Evolutionary conservation across 2,113 vertebrate genomes (phyloP), one percentile per base, ranked within the genome.

Genomic region (Gymnarchus niloticus): DNA sequence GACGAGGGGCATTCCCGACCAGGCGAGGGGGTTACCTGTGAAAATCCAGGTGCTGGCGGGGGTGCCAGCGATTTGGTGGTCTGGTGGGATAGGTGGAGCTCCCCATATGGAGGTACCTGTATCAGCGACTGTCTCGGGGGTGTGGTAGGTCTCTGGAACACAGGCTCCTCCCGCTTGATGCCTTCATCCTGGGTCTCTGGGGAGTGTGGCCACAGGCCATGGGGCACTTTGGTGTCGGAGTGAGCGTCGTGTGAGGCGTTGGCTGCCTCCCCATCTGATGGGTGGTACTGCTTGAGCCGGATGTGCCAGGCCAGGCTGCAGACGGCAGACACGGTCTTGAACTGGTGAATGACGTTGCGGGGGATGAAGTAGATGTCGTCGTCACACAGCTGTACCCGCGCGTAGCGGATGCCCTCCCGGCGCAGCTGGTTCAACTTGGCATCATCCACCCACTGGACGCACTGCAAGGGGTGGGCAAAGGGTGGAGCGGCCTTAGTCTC

Each of bases 331-430:
- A 99, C 97, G 0, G 98, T 99, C 95, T 99, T 98, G 90, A 99
- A 99, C 93, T 99, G 98, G 92, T 99, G 98, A 89, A 99, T 98
- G 91, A 99, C 98, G 89, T 99, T 99, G 91, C 98, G 96, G 2
- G 98, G 98, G 92, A 99, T 99, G 94, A 99, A 99, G 95, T 99
- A 99, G 90, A 99, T 96, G 93, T 99, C 98, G 88, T 99, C 96
- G 91, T 99, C 96, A 57, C 97, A 99, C 81, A 99, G 94, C 92
- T 98, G 97, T 87, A 97, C 94, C 1, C 95, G 95, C 57, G 96
- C 95, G 73, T 99, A 99, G 88, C 96, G 97, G 93, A 99, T 96
- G 81, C 98, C 98, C 91, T 99, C 97, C 87, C 98, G 94, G 88
- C 98, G 94, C 92, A 99, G 95, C 95, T 99, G 98, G 96, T 99